Conservation (phyloP, 2,888 invertebrate genomes). For the Gordius sp. region DNA sequence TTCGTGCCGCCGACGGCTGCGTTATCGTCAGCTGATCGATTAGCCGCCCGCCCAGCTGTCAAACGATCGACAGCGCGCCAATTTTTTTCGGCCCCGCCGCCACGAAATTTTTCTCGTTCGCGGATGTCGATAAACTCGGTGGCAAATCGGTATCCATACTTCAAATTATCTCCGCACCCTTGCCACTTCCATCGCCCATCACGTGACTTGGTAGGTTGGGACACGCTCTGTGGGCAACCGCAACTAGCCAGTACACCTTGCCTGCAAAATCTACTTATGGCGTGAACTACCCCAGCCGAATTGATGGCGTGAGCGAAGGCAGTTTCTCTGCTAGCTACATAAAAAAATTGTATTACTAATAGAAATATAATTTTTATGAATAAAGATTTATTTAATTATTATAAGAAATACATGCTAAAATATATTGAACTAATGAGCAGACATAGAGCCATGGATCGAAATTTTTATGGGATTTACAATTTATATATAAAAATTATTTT, state of each 20-base stretch:
- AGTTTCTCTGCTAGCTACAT: constrained; percentile 34
- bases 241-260: constrained; percentile 66
- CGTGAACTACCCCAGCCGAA: constrained; percentile 46
- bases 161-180: constrained; percentile 83
- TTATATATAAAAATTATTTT: too few species aligned
- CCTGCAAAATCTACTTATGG: constrained; percentile 61
- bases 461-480: too few species aligned
- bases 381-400: too few species aligned
- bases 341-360: not conserved
- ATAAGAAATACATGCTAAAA: too few species aligned
- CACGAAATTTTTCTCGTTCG: constrained; percentile 34
- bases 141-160: constrained; percentile 82
- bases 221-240: constrained; percentile 52
- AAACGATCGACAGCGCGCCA: too few species aligned
- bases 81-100: too few species aligned
- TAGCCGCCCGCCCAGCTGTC: too few species aligned
- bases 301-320: constrained; percentile 36
- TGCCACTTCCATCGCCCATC: constrained; percentile 99
- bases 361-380: too few species aligned
- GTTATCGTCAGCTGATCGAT: too few species aligned
- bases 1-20: not conserved
- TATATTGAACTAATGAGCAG: too few species aligned
- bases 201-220: constrained; percentile 53
- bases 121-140: constrained; percentile 73
- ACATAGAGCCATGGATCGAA: too few species aligned